phyloP scores from a whole-genome alignment of 2,888 invertebrate species.

The Nebria brevicollis region DNA sequence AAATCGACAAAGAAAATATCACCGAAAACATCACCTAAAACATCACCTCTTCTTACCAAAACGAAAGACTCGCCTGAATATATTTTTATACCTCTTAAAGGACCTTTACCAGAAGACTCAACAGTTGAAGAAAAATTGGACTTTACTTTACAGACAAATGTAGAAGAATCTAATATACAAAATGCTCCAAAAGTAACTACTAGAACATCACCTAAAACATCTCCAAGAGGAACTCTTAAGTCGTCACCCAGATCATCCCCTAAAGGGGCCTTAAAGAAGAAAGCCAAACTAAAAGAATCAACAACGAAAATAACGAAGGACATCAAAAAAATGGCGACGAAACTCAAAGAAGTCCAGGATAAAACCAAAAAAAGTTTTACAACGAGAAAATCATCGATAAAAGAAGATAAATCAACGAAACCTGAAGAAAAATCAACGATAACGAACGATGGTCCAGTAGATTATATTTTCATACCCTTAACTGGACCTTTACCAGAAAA shows the following conservation, averaged over 20 bases:
- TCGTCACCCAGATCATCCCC: background rate
- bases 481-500: background rate
- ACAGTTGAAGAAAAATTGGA: constrained; percentile 9
- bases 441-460: background rate
- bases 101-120: constrained; percentile 7
- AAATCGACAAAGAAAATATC: constrained; percentile 15
- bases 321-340: constrained; percentile 33
- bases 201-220: background rate
- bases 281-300: constrained; percentile 27
- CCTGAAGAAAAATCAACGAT: background rate
- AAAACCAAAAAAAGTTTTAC: constrained; percentile 28
- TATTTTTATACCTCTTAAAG: constrained; percentile 28
- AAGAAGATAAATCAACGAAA: background rate
- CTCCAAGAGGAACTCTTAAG: background rate
- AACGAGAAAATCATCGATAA: background rate
- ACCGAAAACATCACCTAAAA: constrained; percentile 16
- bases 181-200: constrained; percentile 3
- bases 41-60: constrained; percentile 14
- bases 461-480: constrained; percentile 3
- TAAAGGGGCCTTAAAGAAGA: background rate
- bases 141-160: background rate
- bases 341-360: constrained; percentile 27
- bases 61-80: constrained; percentile 32
- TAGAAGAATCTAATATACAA: constrained; percentile 7
- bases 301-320: constrained; percentile 34